Percentiles rank a stretch among this genome's conserved stretches.
Conservation (phyloP, 2,113 vertebrate genomes). For the Otus sunia region DNA sequence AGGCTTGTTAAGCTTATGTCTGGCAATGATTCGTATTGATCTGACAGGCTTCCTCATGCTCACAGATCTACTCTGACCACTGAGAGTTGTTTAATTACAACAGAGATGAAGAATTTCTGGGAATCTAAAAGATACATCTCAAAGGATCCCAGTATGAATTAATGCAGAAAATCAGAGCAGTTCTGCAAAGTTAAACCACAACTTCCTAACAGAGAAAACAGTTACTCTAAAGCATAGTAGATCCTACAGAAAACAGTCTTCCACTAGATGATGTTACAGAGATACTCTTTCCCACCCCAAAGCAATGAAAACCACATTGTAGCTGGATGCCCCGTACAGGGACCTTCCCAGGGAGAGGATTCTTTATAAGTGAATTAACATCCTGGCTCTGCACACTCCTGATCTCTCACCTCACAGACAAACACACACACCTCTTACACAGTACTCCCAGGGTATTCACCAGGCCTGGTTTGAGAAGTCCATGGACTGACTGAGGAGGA, state of each 20-base stretch:
- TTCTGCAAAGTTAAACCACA: neutral
- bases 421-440: neutral
- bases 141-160: neutral
- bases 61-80: neutral
- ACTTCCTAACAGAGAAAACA: neutral
- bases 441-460: neutral
- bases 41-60: neutral
- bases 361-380: neutral
- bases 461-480: neutral
- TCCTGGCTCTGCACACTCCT: neutral
- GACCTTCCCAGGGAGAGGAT: neutral
- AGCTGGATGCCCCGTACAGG: neutral
- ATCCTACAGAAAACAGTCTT: neutral
- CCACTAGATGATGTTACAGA: neutral
- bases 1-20: conserved; percentile 25
- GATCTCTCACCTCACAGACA: neutral
- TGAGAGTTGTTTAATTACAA: conserved; percentile 7
- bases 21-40: conserved; percentile 1
- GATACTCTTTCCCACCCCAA: neutral
- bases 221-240: neutral
- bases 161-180: neutral
- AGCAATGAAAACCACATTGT: neutral
- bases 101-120: neutral
- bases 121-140: neutral
- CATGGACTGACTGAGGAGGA: neutral